These are phyloP conservation scores for Amiota minor DNA, from an alignment of 2,888 invertebrate species.

Conservation along the genomic window DNA sequence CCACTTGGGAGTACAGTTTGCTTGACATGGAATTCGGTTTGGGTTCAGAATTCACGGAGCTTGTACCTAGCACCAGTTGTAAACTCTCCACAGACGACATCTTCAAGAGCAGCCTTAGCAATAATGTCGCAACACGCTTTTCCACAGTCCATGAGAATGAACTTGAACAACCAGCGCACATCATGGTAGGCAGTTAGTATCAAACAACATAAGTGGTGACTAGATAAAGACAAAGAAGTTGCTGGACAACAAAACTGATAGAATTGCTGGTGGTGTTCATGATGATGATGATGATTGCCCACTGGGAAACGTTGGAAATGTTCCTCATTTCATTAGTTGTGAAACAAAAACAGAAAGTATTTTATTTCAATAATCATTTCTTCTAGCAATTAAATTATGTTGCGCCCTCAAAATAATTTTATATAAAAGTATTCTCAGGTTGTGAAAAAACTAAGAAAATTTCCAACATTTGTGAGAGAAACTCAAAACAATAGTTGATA, in stretches of 20 bases:
- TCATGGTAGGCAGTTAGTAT: slow-evolving; percentile 76
- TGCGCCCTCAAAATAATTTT: slow-evolving; percentile 43
- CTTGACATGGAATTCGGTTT: slow-evolving; percentile 75
- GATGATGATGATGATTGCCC: slow-evolving; percentile 4
- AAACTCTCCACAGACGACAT: slow-evolving; percentile 76
- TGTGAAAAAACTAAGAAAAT: slow-evolving; percentile 62
- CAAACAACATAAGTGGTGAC: slow-evolving; percentile 44
- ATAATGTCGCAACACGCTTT: slow-evolving; percentile 66
- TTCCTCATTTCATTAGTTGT: slow-evolving; percentile 28
- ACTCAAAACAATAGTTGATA: slow-evolving; percentile 30
- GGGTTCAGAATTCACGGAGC: slow-evolving; percentile 75
- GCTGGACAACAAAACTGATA: slow-evolving; percentile 36
- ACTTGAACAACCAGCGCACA: slow-evolving; percentile 76
- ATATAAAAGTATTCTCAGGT: slow-evolving; percentile 68
- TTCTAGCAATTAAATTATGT: slow-evolving; percentile 37
- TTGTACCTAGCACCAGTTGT: slow-evolving; percentile 74
- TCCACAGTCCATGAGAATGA: slow-evolving; percentile 72
- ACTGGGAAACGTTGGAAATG: slow-evolving; percentile 7
- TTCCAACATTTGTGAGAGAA: slow-evolving; percentile 23
- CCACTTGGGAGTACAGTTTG: slow-evolving; percentile 73
- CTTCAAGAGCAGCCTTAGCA: slow-evolving; percentile 73
- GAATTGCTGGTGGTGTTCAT: background rate
- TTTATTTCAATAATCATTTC: slow-evolving; percentile 41
- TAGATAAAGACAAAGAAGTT: background rate
- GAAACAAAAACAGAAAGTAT: slow-evolving; percentile 52